Conservation (phyloP, 2,797 vertebrate species). For the Halcyon smyrnensis region DNA sequence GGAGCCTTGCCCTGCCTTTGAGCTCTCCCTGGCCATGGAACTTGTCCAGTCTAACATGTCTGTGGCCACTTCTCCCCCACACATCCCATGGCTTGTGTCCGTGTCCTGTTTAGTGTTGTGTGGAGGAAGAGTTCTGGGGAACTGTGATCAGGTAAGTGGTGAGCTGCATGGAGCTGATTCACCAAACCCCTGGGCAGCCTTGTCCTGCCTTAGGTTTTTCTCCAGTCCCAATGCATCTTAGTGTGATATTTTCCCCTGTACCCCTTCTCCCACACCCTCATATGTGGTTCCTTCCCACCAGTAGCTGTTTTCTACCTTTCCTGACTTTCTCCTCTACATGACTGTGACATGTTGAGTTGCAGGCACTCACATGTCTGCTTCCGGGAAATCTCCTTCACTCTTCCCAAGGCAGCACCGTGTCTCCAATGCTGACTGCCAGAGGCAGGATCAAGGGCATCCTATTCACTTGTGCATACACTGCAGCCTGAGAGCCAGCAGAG, state of each 20-base stretch:
- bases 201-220: background rate
- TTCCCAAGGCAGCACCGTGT: fast-evolving
- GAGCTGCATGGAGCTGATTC: fast-evolving
- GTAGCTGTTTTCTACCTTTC: fast-evolving
- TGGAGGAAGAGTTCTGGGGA: fast-evolving
- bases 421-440: fast-evolving
- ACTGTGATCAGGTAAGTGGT: fast-evolving
- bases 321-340: fast-evolving
- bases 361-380: fast-evolving
- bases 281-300: fast-evolving
- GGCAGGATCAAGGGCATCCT: background rate
- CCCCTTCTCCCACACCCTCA: fast-evolving
- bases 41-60: too few relatives aligned
- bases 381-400: fast-evolving
- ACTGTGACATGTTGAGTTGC: fast-evolving
- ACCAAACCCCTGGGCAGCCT: background rate
- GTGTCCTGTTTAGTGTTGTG: fast-evolving
- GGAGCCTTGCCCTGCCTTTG: too few relatives aligned
- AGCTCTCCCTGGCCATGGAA: too few relatives aligned
- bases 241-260: fast-evolving
- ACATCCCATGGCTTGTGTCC: too few relatives aligned
- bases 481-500: fast-evolving
- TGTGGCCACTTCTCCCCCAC: too few relatives aligned
- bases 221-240: too few relatives aligned
- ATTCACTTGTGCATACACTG: fast-evolving